Base-by-base conservation (phyloP, 37 sponge, comb jelly and placozoan genomes). In the Diacarnus erythraeanus region DNA sequence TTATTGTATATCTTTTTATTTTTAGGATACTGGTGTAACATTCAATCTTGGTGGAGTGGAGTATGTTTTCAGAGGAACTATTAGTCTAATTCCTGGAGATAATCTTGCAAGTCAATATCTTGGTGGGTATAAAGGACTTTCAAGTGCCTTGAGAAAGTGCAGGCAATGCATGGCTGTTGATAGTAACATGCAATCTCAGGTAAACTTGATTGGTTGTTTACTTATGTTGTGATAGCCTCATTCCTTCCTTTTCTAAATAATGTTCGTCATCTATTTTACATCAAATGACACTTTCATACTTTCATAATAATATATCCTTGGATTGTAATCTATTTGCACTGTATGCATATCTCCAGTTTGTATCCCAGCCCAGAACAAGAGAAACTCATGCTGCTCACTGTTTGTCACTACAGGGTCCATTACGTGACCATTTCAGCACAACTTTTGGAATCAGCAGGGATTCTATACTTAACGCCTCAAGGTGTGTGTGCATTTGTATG, bases 401-500 rank as follows among this genome's bases (percentile, higher is more conserved):
- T 81, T 47, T 56, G 29, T 26, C 38, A 15, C 82, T 90, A 21
- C 64, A 47, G 31, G 90, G 90, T 8, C 86, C 90, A 20, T 74
- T 90, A 15, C 86, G 77, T 77, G 64, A 81, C 41, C 90, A 85
- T 68, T 64, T 77, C 26, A 72, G 86, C 31, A 90, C 90, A 15
- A 47, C 51, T 15, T 47, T 15, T 47, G 51, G 91, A 31, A 6
- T 91, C 37, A 17, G 21, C 9, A 18, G 83, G 35, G 61, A 86
- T 57, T 77, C 86, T 23, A 40, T 78, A 9, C 57, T 91, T 20
- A 91, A 86, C 63, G 59, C 60, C 1, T 81, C 66, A 1, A 17
- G 42, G 38, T n/a, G n/a, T n/a, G n/a, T n/a, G n/a, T n/a, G n/a
- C n/a, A n/a, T n/a, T n/a, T n/a, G n/a, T n/a, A n/a, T n/a, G n/a